These are phyloP conservation scores for Parascotia fuliginaria DNA, from an alignment of 2,888 invertebrate genomes.

Conservation along the genomic window DNA sequence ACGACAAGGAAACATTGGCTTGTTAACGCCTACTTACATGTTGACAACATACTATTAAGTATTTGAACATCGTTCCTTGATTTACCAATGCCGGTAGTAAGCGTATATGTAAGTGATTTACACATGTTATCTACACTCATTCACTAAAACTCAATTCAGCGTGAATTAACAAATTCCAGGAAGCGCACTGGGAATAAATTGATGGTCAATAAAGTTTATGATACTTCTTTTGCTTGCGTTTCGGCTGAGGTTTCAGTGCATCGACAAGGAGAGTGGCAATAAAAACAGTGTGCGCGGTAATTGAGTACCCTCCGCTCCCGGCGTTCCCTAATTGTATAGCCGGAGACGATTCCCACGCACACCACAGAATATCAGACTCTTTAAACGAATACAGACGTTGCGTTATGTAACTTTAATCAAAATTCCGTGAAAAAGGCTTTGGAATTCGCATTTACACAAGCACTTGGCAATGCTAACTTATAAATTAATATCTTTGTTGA, in stretches of 20 bases:
- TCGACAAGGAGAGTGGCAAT: slow-evolving; percentile 69
- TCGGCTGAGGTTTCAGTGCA: slow-evolving; percentile 57
- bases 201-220: slow-evolving; percentile 32
- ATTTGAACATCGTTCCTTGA: background rate
- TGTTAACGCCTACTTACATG: slow-evolving; percentile 10
- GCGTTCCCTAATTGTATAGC: slow-evolving; percentile 77
- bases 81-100: background rate
- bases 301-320: slow-evolving; percentile 75
- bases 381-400: slow-evolving; percentile 47
- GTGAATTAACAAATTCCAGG: slow-evolving; percentile 10
- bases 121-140: no score
- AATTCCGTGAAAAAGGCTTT: slow-evolving; percentile 61
- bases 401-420: slow-evolving; percentile 69
- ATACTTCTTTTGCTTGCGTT: slow-evolving; percentile 31
- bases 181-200: slow-evolving; percentile 22
- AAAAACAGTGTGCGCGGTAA: slow-evolving; percentile 73
- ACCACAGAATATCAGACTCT: slow-evolving; percentile 58
- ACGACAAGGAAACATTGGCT: slow-evolving; percentile 15
- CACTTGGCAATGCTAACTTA: slow-evolving; percentile 32
- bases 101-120: no score
- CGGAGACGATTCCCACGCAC: slow-evolving; percentile 78
- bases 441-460: slow-evolving; percentile 27
- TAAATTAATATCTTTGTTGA: slow-evolving; percentile 40
- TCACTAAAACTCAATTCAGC: slow-evolving; percentile 7
- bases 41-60: background rate